These are phyloP conservation scores for Procambarus clarkii DNA, from an alignment of 1,140 invertebrate species.

Conservation along the genomic window DNA sequence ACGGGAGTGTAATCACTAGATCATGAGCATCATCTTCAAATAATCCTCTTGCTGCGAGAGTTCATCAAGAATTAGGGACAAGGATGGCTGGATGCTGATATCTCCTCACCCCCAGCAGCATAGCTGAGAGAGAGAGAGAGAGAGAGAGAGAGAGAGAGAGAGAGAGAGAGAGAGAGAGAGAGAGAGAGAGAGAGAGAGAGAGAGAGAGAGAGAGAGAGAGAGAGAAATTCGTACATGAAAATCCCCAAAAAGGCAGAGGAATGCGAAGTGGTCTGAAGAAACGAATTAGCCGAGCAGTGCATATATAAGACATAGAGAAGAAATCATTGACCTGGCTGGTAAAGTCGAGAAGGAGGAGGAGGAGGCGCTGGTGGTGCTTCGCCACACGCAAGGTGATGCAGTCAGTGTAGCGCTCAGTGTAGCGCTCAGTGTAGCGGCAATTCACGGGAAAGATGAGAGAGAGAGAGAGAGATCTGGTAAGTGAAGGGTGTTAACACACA, in stretches of 20 bases:
- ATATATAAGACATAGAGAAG: no score
- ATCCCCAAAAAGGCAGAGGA: no score
- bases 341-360: no score
- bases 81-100: background rate
- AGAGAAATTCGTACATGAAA: no score
- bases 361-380: no score
- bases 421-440: no score
- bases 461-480: background rate
- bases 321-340: no score
- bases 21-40: conserved; percentile 7
- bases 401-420: no score
- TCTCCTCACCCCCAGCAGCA: background rate
- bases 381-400: no score
- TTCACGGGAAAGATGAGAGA: background rate
- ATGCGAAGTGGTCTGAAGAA: no score
- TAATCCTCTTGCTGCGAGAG: conserved; percentile 14
- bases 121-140: background rate
- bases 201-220: background rate
- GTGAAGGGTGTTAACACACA: background rate
- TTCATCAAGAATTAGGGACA: conserved; percentile 29
- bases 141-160: background rate
- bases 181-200: background rate
- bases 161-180: background rate
- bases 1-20: background rate
- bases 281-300: no score